Conservation (phyloP, 2,797 vertebrate genomes). For the Macropodus opercularis region DNA sequence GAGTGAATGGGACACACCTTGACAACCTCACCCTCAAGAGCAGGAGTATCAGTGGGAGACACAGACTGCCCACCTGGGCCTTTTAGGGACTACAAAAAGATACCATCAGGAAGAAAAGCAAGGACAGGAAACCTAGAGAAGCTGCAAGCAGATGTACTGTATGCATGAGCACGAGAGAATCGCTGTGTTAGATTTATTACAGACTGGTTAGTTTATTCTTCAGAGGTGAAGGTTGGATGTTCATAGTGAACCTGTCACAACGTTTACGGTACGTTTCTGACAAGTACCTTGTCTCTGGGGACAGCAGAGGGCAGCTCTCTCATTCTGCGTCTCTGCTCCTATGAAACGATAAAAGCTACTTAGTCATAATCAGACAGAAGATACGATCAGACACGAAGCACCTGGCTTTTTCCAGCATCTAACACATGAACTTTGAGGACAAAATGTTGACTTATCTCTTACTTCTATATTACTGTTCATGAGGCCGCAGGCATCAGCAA, state of each 20-base stretch:
- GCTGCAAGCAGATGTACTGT: conserved; percentile 12
- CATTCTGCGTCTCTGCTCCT: conserved; percentile 96
- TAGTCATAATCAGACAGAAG: neutral
- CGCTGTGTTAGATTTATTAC: neutral
- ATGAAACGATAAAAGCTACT: conserved; percentile 9
- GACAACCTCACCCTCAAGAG: conserved; percentile 86
- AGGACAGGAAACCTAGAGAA: conserved; percentile 32
- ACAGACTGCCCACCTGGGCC: conserved; percentile 88
- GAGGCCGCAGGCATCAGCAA: conserved; percentile 94
- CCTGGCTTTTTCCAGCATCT: no score
- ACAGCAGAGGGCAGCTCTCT: conserved; percentile 88
- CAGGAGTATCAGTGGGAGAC: conserved; percentile 85
- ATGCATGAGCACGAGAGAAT: neutral
- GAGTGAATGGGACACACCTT: conserved; percentile 87
- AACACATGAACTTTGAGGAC: no score
- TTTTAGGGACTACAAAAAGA: conserved; percentile 89
- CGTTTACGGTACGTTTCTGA: no score
- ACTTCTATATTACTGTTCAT: conserved; percentile 99
- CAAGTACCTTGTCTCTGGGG: conserved; percentile 91
- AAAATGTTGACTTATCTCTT: conserved; percentile 3
- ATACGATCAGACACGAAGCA: no score
- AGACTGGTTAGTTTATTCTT: neutral
- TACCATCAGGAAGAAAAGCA: conserved; percentile 40
- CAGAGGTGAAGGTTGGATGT: neutral
- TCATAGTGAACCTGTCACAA: neutral